Evolutionary conservation across 2,888 invertebrate genomes (phyloP).

Genomic region (Quadroppia sp.): DNA sequence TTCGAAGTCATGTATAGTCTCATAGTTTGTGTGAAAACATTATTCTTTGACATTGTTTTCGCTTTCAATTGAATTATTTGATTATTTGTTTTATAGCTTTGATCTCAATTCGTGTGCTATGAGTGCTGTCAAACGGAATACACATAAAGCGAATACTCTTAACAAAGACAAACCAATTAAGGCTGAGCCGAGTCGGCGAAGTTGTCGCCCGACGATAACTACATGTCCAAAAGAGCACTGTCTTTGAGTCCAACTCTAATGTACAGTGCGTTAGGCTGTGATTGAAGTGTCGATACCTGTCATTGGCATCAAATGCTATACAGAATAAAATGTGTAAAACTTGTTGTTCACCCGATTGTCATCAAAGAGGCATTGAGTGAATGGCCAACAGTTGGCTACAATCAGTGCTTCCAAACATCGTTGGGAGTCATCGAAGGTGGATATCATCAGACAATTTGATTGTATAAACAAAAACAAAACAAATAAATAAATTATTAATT

Average conservation of each 20-base stretch:
- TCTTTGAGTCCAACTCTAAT: slow-evolving; percentile 10
- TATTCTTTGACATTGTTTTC: no score
- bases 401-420: slow-evolving; percentile 9
- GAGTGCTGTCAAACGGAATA: not conserved
- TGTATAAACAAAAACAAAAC: slow-evolving; percentile 1
- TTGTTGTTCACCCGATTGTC: slow-evolving; percentile 21
- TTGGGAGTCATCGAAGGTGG: not conserved
- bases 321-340: slow-evolving; percentile 7
- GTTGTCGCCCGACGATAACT: not conserved
- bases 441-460: slow-evolving; percentile 15
- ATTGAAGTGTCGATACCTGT: not conserved
- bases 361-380: not conserved
- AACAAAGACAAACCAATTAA: not conserved
- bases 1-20: no score
- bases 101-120: slow-evolving; percentile 19
- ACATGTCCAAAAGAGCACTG: not conserved
- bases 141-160: not conserved
- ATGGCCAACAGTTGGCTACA: slow-evolving; percentile 17
- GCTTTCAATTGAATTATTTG: no score
- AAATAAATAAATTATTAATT: slow-evolving; percentile 17
- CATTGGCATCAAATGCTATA: not conserved
- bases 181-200: not conserved
- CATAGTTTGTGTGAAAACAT: no score
- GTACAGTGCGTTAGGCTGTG: not conserved
- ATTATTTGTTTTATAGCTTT: slow-evolving; percentile 9